phyloP scores from a whole-genome alignment of 1,140 invertebrate genomes.

The Telenomus remus region DNA sequence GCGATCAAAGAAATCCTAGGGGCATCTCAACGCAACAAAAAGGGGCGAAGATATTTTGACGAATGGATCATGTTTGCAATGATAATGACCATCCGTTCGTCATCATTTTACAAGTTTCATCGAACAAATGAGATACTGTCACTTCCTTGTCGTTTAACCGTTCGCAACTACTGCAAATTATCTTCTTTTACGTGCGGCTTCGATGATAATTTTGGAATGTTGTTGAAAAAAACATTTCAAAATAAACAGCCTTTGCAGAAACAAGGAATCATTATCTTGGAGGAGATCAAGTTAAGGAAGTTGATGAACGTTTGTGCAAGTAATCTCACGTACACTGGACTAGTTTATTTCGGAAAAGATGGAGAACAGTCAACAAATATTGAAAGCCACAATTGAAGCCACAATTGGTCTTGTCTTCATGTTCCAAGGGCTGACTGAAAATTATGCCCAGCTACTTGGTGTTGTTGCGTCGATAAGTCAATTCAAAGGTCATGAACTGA shows the following conservation, averaged over 20 bases:
- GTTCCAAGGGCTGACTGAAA: slow-evolving; percentile 34
- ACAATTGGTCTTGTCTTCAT: slow-evolving; percentile 40
- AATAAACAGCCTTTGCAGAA: slow-evolving; percentile 22
- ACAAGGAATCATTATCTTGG: slow-evolving; percentile 27
- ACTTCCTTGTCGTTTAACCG: slow-evolving; percentile 41
- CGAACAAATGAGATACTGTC: slow-evolving; percentile 44
- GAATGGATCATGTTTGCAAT: slow-evolving; percentile 51
- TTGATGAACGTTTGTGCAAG: slow-evolving; percentile 10
- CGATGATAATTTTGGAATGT: slow-evolving; percentile 29
- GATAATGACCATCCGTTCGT: slow-evolving; percentile 45
- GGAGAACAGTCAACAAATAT: slow-evolving; percentile 3
- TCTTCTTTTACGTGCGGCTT: slow-evolving; percentile 26
- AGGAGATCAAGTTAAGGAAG: slow-evolving; percentile 43
- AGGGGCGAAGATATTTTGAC: slow-evolving; percentile 42
- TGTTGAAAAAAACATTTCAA: slow-evolving; percentile 23
- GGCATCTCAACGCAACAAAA: slow-evolving; percentile 25
- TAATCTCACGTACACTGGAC: slow-evolving; percentile 22
- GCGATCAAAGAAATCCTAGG: slow-evolving; percentile 1
- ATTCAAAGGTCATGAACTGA: slow-evolving; percentile 27
- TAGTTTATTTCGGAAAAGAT: slow-evolving; percentile 31
- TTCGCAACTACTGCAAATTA: slow-evolving; percentile 23
- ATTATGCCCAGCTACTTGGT: slow-evolving; percentile 24
- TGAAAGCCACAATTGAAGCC: slow-evolving; percentile 24
- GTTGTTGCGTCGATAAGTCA: slow-evolving; percentile 36
- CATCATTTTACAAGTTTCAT: slow-evolving; percentile 50